Conservation (phyloP, 2,797 vertebrate genomes). For the Anomalospiza imberbis region DNA sequence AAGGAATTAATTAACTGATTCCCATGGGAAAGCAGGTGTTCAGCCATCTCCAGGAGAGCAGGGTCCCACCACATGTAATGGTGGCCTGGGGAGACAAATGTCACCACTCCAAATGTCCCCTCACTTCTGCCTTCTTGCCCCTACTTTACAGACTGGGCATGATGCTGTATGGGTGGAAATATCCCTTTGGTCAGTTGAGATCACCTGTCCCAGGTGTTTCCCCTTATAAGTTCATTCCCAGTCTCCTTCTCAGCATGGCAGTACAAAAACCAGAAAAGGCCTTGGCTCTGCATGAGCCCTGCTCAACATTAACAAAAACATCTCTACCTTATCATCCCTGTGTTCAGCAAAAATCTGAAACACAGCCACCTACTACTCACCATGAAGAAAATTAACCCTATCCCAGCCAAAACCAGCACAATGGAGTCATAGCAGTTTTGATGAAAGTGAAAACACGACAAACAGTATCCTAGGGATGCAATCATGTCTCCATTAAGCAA, state of each 20-base stretch:
- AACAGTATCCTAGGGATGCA: not conserved
- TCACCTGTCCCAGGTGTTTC: not conserved
- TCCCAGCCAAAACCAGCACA: not conserved
- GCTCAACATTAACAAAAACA: not conserved
- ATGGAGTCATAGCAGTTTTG: not conserved
- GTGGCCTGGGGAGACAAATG: not conserved
- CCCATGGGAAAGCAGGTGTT: not conserved
- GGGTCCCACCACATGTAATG: accelerated
- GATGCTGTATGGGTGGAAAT: not conserved
- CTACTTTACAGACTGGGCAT: not conserved
- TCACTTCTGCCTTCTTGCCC: no score
- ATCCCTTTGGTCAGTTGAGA: not conserved
- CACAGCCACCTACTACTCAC: no score
- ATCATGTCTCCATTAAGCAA: not conserved
- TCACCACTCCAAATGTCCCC: accelerated
- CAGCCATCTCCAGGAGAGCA: not conserved
- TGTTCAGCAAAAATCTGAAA: not conserved
- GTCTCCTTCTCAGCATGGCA: not conserved
- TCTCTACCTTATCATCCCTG: not conserved
- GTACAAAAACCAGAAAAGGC: not conserved
- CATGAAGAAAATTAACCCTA: not conserved
- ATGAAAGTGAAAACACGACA: not conserved
- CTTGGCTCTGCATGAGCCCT: not conserved
- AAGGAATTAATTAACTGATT: not conserved
- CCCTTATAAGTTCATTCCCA: no score